Evolutionary conservation across 2,113 vertebrate species (phyloP), one percentile per base, ranked within the genome.

Genomic region (Corythornis vintsioides): DNA sequence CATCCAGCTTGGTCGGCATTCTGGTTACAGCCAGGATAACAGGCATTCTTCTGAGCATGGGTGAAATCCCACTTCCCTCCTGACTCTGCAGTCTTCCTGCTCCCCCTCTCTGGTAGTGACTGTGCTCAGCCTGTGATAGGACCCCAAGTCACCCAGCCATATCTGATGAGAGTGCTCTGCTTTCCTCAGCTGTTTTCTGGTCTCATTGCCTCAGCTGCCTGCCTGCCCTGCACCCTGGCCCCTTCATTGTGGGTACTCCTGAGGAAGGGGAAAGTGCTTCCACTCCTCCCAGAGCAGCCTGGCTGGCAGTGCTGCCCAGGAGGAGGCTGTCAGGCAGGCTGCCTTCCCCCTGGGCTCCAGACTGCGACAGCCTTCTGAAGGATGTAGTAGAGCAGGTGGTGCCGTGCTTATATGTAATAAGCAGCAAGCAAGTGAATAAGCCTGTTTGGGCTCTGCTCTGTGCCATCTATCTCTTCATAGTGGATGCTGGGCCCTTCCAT

Each of bases 1-100:
- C 6, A 1, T 38, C 11, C 57, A 29, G n/a, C 65, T 70, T 0
- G 0, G 24, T 11, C 1, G 9, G 19, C 1, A 4, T 18, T 66
- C 29, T 2, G 28, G 7, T 67, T 75, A 1, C 38, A 65, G 0
- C 21, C 31, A 22, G 71, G 52, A 8, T 33, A 24, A 28, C 0
- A 3, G 19, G 10, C 1, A 2, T 10, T 66, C 43, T 33, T 38
- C 50, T 64, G 60, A 33, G 38, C 18, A 4, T 0, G 1, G 59
- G 11, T 64, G 40, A 21, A 60, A 40, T 65, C 29, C 20, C 22
- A 2, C n/a, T 33, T 43, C 53, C 21, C 29, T 25, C 40, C 53
- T 20, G 21, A 9, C 67, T 31, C 29, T 50, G 28, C 33, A 33
- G 13, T 29, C 47, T 56, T 26, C 48, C 18, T 0, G 2, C 33